phyloP scores from a whole-genome alignment of 2,888 invertebrate species.

The Amblyjoppa proteus region DNA sequence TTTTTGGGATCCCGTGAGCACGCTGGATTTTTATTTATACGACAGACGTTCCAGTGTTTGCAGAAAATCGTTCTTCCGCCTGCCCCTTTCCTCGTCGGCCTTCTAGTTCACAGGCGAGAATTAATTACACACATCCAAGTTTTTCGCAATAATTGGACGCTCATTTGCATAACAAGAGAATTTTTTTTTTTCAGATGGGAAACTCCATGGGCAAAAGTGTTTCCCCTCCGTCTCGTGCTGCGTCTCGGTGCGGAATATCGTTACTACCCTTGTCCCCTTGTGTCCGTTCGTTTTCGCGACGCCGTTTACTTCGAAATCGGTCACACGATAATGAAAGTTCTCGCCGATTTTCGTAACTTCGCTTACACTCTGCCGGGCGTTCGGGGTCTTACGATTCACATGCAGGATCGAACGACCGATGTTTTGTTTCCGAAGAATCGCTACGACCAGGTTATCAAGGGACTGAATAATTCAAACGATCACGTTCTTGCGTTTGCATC shows the following conservation, averaged over 20 bases:
- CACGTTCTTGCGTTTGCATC: constrained; percentile 94
- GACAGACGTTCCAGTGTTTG: constrained; percentile 93
- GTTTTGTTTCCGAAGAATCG: constrained; percentile 92
- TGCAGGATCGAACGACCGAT: constrained; percentile 92
- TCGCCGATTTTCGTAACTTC: constrained; percentile 94
- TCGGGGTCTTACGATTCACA: constrained; percentile 91
- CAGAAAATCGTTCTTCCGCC: constrained; percentile 91
- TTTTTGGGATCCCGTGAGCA: constrained; percentile 91
- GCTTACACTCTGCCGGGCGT: constrained; percentile 92
- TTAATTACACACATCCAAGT: background rate
- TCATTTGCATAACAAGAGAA: background rate
- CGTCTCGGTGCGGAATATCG: constrained; percentile 94
- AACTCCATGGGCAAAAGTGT: constrained; percentile 93
- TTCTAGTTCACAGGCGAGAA: constrained; percentile 90
- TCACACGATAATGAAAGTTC: constrained; percentile 94
- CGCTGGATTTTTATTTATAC: constrained; percentile 93
- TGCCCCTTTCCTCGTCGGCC: constrained; percentile 91
- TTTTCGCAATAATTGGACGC: background rate
- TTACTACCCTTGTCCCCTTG: constrained; percentile 94
- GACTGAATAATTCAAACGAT: constrained; percentile 92
- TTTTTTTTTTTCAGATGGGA: constrained; percentile 87
- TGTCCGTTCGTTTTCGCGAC: constrained; percentile 91
- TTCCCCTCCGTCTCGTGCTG: constrained; percentile 90
- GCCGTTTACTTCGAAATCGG: constrained; percentile 94
- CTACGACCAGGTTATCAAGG: constrained; percentile 90